These are phyloP conservation scores for Apamea epomidion DNA, from an alignment of 2,888 invertebrate genomes.

Conservation along the genomic window DNA sequence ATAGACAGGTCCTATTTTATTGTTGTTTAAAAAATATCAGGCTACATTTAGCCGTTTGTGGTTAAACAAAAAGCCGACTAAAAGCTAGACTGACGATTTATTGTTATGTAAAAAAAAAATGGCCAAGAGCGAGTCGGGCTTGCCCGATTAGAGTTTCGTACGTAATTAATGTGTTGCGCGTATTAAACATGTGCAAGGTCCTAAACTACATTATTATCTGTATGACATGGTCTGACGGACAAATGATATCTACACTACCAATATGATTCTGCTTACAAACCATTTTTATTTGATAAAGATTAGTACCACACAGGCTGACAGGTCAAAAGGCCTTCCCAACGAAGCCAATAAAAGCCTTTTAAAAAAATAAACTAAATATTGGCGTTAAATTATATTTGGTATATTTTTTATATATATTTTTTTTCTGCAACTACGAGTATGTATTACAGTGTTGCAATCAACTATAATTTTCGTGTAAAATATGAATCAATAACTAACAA, in stretches of 20 bases:
- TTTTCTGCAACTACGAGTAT: too few relatives aligned
- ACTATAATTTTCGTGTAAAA: too few relatives aligned
- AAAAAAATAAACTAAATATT: too few relatives aligned
- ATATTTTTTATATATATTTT: too few relatives aligned
- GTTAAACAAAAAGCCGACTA: conserved; percentile 11
- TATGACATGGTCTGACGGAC: background rate
- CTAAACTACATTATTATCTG: background rate
- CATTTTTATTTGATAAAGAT: background rate
- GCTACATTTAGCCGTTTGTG: background rate
- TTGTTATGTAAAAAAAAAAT: conserved; percentile 28
- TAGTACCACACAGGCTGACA: background rate
- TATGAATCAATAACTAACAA: too few relatives aligned
- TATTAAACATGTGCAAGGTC: background rate
- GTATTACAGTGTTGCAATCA: too few relatives aligned
- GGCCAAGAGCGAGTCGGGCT: background rate
- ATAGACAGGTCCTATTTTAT: background rate
- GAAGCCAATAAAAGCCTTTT: too few relatives aligned
- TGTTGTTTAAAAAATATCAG: conserved; percentile 6
- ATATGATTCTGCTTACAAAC: background rate
- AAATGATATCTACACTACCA: background rate
- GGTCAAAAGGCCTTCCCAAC: too few relatives aligned
- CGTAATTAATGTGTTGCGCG: too few relatives aligned
- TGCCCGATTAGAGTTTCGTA: background rate
- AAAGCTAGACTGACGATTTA: conserved; percentile 20
- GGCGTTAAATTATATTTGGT: too few relatives aligned